A percentile compares a stretch with the other conserved stretches of the same genome.
These are phyloP conservation scores for Mus caroli DNA, from an alignment of 2,797 vertebrate species.

Conservation along the genomic window DNA sequence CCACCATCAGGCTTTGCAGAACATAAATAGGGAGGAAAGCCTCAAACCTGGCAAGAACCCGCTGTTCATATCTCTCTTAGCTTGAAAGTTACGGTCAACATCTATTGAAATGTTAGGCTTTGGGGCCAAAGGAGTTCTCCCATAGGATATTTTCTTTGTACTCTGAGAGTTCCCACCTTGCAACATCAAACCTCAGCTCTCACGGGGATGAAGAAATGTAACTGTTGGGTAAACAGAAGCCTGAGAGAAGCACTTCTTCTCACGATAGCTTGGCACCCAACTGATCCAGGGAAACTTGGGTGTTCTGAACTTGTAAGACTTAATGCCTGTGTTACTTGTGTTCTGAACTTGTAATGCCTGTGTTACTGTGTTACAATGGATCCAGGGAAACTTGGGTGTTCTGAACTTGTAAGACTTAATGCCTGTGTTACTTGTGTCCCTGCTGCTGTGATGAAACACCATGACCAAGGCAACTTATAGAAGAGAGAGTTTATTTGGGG, in stretches of 20 bases:
- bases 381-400: background rate
- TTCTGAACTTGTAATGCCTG: background rate
- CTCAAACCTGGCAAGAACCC: conserved; percentile 57
- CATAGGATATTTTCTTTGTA: conserved; percentile 2
- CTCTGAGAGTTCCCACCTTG: background rate
- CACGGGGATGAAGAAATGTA: background rate
- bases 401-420: background rate
- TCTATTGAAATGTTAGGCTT: conserved; percentile 43
- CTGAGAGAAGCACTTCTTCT: background rate
- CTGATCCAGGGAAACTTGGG: background rate
- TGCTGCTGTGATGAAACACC: background rate
- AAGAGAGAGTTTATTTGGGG: background rate
- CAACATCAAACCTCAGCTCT: conserved; percentile 27
- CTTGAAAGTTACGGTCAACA: conserved; percentile 46
- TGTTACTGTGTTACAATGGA: too few relatives aligned
- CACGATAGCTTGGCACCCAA: background rate
- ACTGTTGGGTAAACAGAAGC: background rate
- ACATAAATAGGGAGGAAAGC: conserved; percentile 74
- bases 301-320: background rate
- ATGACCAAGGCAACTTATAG: too few relatives aligned
- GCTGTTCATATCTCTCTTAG: conserved; percentile 12
- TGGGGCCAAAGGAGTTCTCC: conserved; percentile 26
- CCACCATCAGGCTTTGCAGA: conserved; percentile 68
- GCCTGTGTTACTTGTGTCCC: background rate
- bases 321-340: background rate